Percentiles rank a stretch among this genome's conserved stretches.
These are phyloP conservation scores for Pogoniulus pusillus DNA, from an alignment of 2,797 vertebrate genomes.

Conservation along the genomic window DNA sequence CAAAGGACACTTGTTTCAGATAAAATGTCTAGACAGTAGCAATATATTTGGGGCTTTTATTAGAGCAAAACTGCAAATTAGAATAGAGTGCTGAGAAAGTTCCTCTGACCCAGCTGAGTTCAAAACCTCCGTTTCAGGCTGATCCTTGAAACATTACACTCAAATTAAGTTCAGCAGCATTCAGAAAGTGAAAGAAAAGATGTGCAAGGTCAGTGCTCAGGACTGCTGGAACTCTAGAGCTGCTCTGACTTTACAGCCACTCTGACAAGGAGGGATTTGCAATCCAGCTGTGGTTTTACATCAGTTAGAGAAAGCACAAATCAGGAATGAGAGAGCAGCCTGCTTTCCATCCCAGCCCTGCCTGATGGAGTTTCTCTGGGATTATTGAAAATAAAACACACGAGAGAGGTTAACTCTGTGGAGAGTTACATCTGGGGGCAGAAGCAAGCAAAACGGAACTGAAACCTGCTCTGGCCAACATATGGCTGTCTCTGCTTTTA, in stretches of 20 bases:
- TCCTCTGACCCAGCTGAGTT: slow-evolving; percentile 79
- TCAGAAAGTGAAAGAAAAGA: slow-evolving; percentile 53
- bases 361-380: background rate
- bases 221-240: slow-evolving; percentile 42
- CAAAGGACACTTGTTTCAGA: slow-evolving; percentile 87
- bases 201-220: slow-evolving; percentile 44
- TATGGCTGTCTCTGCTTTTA: background rate
- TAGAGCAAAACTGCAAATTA: slow-evolving; percentile 85
- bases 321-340: background rate
- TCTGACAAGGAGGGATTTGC: slow-evolving; percentile 28
- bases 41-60: slow-evolving; percentile 86
- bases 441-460: background rate
- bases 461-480: background rate
- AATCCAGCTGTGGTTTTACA: slow-evolving; percentile 27
- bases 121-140: slow-evolving; percentile 71
- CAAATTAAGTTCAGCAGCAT: slow-evolving; percentile 69
- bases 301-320: slow-evolving; percentile 6
- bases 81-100: slow-evolving; percentile 80
- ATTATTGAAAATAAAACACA: background rate
- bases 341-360: background rate
- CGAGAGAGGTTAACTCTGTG: background rate
- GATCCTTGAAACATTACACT: slow-evolving; percentile 67
- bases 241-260: slow-evolving; percentile 22
- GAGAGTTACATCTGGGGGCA: background rate
- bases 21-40: slow-evolving; percentile 87